Conservation (phyloP, 2,113 vertebrate genomes). For the Alectura lathami region DNA sequence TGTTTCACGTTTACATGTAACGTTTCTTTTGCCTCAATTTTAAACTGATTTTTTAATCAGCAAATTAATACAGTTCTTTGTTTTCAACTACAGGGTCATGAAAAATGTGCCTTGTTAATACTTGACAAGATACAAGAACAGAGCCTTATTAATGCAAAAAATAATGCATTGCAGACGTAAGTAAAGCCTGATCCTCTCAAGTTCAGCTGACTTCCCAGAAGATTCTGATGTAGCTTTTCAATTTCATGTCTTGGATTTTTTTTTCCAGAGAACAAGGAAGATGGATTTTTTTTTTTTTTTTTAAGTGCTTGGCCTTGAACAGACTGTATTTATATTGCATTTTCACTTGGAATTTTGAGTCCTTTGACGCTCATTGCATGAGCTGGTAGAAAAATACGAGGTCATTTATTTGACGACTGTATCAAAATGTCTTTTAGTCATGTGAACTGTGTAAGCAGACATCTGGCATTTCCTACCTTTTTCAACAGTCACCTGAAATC, state of each 20-base stretch:
- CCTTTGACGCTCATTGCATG: not conserved
- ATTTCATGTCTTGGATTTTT: not conserved
- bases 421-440: not conserved
- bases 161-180: conserved; percentile 94
- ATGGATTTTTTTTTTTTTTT: not conserved
- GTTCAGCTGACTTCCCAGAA: not conserved
- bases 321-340: not conserved
- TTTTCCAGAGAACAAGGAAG: not conserved
- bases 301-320: not conserved
- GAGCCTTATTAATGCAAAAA: conserved; percentile 88
- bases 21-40: not conserved
- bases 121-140: conserved; percentile 91
- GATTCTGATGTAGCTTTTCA: not conserved
- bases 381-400: not conserved
- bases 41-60: not conserved
- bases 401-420: not conserved
- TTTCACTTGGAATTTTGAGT: not conserved
- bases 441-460: not conserved
- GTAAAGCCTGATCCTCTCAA: conserved; percentile 63
- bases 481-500: not conserved
- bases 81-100: conserved; percentile 84
- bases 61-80: not conserved
- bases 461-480: not conserved
- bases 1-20: not conserved
- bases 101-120: conserved; percentile 94